Base-by-base conservation (phyloP, 1,140 invertebrate species). In the Hycleus phaleratus region DNA sequence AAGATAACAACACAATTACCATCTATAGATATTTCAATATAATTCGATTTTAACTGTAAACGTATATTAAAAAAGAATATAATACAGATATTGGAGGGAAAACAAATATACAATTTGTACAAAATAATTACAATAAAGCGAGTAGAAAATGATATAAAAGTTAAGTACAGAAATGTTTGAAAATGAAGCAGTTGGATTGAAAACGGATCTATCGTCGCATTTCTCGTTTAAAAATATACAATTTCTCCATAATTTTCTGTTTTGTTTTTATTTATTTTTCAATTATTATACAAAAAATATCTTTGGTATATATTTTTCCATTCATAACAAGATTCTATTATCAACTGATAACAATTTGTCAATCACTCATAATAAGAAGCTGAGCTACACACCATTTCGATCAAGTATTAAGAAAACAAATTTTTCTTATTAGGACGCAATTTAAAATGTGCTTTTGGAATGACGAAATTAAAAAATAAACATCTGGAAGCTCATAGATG, bases 291-390 rank as follows among this genome's bases (percentile, higher is more conserved):
- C 70, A 67, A 68, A 71, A 71, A 69, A 71, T 66, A 69, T 71
- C 69, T 71, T 71, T 71, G 69, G 69, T 71, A 71, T 71, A 67
- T 66, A 68, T 61, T 60, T 64, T 62, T 63, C 61, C 60, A 67
- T 64, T 67, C 59, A 63, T 70, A 69, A 70, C 65, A 68, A 69
- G 60, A 65, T 63, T 59, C 60, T 62, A 40, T 48, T 49, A 48
- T 64, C 45, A 47, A 54, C 52, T 59, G 11, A 46, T 63, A 67
- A 67, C 65, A 67, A 65, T 65, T 61, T 57, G 26, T 32, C 32
- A 32, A 50, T 26, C 50, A 39, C 39, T 44, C 48, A 26, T 45
- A 42, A 53, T 53, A 45, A 53, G 32, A 53, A 53, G 51, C 51
- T 45, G 51, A 53, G 51, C 51, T 53, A 53, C 51, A 11, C 24